Evolutionary conservation across 2,888 invertebrate species (phyloP).

Genomic region (Chelonus formosanus): DNA sequence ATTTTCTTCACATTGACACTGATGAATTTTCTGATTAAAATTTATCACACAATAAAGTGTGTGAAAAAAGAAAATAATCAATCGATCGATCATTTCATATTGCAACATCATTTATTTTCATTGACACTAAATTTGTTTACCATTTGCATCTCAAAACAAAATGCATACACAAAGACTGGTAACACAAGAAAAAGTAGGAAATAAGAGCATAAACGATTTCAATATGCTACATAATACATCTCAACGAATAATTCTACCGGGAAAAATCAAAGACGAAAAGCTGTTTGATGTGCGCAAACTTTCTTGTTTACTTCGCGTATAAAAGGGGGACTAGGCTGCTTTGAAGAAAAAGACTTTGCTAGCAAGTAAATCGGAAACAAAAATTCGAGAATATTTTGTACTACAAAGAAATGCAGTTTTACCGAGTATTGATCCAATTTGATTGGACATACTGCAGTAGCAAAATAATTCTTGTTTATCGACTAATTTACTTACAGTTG

Average conservation of each 20-base stretch:
- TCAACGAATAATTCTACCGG: neutral
- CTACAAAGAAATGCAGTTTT: constrained; percentile 1
- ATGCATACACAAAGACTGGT: constrained; percentile 6
- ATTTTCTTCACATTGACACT: no score
- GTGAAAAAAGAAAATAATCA: neutral
- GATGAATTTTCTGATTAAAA: neutral
- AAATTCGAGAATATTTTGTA: constrained; percentile 4
- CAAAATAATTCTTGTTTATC: no score
- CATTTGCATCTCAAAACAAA: neutral
- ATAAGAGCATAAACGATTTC: neutral
- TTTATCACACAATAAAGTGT: no score
- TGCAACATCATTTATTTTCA: neutral
- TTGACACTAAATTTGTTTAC: no score
- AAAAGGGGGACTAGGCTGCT: neutral
- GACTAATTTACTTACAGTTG: no score
- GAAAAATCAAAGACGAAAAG: constrained; percentile 32
- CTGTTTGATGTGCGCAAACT: constrained; percentile 33
- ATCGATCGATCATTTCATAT: neutral
- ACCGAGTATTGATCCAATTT: neutral
- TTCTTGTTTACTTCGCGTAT: constrained; percentile 11
- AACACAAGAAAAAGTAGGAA: constrained; percentile 10
- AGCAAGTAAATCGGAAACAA: constrained; percentile 11
- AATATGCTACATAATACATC: neutral
- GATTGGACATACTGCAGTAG: neutral
- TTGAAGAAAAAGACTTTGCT: constrained; percentile 7